Evolutionary conservation across 2,113 vertebrate genomes (phyloP).

Genomic region (Spheniscus mendiculus): DNA sequence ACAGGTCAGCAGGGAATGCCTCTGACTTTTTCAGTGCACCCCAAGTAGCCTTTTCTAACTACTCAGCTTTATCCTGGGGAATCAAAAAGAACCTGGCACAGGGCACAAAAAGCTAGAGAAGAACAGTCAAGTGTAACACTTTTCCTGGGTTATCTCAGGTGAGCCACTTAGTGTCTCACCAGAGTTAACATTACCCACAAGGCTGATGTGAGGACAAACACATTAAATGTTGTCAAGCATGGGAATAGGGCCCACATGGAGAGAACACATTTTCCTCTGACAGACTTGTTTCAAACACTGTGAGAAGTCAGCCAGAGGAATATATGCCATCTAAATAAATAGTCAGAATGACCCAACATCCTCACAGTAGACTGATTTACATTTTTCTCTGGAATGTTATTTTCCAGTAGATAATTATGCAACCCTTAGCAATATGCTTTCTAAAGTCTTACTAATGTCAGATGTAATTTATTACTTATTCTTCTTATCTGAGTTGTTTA

Average conservation of each 20-base stretch:
- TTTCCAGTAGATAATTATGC: not conserved
- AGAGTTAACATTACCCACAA: not conserved
- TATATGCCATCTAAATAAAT: not conserved
- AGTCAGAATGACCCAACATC: not conserved
- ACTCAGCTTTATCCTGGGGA: not conserved
- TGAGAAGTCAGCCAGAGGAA: not conserved
- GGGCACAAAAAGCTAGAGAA: not conserved
- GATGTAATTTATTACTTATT: not conserved
- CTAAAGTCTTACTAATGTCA: not conserved
- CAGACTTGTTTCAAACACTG: not conserved
- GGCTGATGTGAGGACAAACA: not conserved
- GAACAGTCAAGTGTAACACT: not conserved
- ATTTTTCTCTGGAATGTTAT: not conserved
- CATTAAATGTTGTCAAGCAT: not conserved
- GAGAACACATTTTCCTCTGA: not conserved
- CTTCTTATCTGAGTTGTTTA: not conserved
- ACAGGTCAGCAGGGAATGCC: not conserved
- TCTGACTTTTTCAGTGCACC: not conserved
- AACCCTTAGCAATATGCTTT: not conserved
- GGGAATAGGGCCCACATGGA: not conserved
- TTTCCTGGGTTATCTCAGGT: not conserved
- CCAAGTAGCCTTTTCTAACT: not conserved
- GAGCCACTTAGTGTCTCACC: not conserved
- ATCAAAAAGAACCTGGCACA: not conserved
- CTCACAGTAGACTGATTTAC: not conserved